Percentiles rank a stretch among this genome's conserved stretches.
Conservation (phyloP, 2,888 invertebrate species). For the Drosophila nigritarsus region DNA sequence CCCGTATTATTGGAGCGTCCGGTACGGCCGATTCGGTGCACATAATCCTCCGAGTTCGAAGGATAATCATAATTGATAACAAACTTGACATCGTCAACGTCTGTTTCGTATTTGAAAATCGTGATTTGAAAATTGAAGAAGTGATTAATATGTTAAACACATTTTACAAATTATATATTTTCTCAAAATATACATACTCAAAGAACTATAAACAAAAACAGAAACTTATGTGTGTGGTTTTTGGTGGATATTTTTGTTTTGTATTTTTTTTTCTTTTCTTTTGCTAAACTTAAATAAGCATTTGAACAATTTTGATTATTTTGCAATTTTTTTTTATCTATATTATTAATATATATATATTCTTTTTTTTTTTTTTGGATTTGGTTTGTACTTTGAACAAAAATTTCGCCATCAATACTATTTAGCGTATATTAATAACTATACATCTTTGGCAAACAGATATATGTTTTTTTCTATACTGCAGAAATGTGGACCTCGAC, state of each 20-base stretch:
- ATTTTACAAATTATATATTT: slow-evolving; percentile 28
- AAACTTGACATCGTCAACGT: slow-evolving; percentile 99
- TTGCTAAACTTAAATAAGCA: slow-evolving; percentile 70
- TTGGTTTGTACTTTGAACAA: slow-evolving; percentile 82
- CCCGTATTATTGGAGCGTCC: slow-evolving; percentile 96
- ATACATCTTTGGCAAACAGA: slow-evolving; percentile 80
- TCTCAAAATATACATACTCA: slow-evolving; percentile 51
- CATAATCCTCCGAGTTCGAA: slow-evolving; percentile 98
- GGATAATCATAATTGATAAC: slow-evolving; percentile 99
- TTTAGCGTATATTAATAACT: slow-evolving; percentile 81
- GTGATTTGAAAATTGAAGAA: slow-evolving; percentile 77
- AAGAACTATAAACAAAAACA: slow-evolving; percentile 76
- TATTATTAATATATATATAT: slow-evolving; percentile 12
- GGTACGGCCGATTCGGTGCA: slow-evolving; percentile 96
- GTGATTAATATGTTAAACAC: slow-evolving; percentile 64
- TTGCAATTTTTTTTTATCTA: slow-evolving; percentile 6
- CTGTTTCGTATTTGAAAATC: slow-evolving; percentile 86
- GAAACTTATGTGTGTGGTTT: slow-evolving; percentile 75
- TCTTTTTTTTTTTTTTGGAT: slow-evolving; percentile 33
- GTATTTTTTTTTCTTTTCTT: slow-evolving; percentile 23
- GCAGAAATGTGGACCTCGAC: slow-evolving; percentile 85
- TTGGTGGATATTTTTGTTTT: slow-evolving; percentile 5
- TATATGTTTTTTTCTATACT: slow-evolving; percentile 77
- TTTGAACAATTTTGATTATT: slow-evolving; percentile 33
- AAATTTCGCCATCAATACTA: slow-evolving; percentile 84